These are phyloP conservation scores for Dioctria rufipes DNA, from an alignment of 2,888 invertebrate species.

Conservation along the genomic window DNA sequence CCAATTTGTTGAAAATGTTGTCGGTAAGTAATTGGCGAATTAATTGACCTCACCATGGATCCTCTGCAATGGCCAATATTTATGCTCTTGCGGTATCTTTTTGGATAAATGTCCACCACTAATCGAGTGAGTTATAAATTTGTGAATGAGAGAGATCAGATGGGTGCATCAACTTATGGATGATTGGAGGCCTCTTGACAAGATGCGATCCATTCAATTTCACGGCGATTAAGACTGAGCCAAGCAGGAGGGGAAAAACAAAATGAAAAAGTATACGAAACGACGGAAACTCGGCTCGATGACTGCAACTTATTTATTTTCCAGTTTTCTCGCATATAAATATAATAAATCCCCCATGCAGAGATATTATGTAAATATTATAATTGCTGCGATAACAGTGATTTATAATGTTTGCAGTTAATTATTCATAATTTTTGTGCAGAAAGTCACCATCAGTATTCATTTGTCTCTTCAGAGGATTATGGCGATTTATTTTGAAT, in stretches of 20 bases:
- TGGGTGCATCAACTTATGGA: slow-evolving; percentile 38
- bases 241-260: background rate
- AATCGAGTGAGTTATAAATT: slow-evolving; percentile 59
- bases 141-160: slow-evolving; percentile 48
- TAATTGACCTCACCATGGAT: slow-evolving; percentile 47
- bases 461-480: too few relatives aligned
- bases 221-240: slow-evolving; percentile 34
- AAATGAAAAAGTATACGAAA: slow-evolving; percentile 9
- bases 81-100: slow-evolving; percentile 58
- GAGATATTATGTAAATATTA: slow-evolving; percentile 16
- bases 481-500: too few relatives aligned
- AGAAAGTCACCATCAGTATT: too few relatives aligned
- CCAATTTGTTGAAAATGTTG: slow-evolving; percentile 59
- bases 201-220: slow-evolving; percentile 49
- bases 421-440: too few relatives aligned
- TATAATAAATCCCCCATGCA: slow-evolving; percentile 15
- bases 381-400: too few relatives aligned
- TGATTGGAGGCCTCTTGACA: slow-evolving; percentile 40
- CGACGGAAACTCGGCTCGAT: background rate
- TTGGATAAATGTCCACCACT: slow-evolving; percentile 56
- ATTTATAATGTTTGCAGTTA: too few relatives aligned
- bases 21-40: slow-evolving; percentile 59
- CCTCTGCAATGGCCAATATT: slow-evolving; percentile 46
- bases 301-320: slow-evolving; percentile 16
- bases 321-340: background rate